phyloP scores from a whole-genome alignment of 1,140 invertebrate genomes.

The Dermatophagoides farinae region DNA sequence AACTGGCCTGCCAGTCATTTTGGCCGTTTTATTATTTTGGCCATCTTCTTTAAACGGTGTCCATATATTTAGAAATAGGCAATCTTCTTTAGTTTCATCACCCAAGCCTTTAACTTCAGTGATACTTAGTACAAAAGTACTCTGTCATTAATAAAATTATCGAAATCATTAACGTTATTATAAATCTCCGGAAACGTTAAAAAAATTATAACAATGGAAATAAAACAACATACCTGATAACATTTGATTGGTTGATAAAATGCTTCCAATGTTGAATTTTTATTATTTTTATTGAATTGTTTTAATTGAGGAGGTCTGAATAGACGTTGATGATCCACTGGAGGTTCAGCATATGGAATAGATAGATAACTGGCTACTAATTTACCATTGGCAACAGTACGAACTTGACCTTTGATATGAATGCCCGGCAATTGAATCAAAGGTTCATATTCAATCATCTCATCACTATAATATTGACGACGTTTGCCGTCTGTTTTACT shows the following conservation, averaged over 20 bases:
- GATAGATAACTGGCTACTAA: conserved; percentile 3
- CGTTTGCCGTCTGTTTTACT: no score
- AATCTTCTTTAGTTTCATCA: conserved; percentile 36
- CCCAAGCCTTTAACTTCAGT: neutral
- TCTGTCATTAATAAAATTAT: neutral
- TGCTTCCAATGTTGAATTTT: neutral
- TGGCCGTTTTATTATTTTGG: neutral
- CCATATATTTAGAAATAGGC: conserved; percentile 81
- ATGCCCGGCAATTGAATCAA: no score
- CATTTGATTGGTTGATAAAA: conserved; percentile 2
- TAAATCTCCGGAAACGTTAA: no score
- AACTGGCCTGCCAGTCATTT: conserved; percentile 33
- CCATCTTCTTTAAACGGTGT: conserved; percentile 30
- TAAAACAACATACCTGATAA: conserved; percentile 1
- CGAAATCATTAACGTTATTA: neutral
- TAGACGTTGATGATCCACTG: neutral
- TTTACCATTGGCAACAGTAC: neutral
- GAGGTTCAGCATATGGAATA: neutral
- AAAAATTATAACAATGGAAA: neutral
- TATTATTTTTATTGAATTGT: no score
- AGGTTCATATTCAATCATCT: no score
- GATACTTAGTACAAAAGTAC: neutral
- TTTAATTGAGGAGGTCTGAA: neutral
- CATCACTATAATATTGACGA: no score
- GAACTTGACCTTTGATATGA: neutral